These are phyloP conservation scores for Trissolcus brochymenae DNA, from an alignment of 2,888 invertebrate genomes.

Conservation along the genomic window DNA sequence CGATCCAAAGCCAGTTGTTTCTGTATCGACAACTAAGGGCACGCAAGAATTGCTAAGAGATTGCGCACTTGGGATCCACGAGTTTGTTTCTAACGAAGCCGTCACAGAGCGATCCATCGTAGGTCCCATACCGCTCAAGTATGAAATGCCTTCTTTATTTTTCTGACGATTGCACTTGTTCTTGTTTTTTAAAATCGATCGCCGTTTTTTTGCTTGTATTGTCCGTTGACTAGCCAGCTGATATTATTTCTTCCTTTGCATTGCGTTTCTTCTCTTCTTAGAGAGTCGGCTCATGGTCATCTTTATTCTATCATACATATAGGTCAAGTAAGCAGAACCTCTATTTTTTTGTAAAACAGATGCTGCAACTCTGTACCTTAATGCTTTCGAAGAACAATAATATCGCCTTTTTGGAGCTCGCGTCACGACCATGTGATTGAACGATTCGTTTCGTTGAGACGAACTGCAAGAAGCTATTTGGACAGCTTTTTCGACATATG, in stretches of 20 bases:
- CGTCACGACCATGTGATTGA: too few species aligned
- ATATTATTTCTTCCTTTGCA: neutral
- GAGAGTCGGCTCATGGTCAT: constrained; percentile 11
- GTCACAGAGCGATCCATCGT: constrained; percentile 15
- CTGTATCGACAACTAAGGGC: too few species aligned
- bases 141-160: constrained; percentile 23
- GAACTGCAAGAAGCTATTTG: too few species aligned
- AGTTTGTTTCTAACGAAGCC: neutral
- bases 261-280: neutral
- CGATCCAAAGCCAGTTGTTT: too few species aligned
- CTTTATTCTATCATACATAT: constrained; percentile 6
- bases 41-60: too few species aligned
- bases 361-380: neutral
- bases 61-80: too few species aligned
- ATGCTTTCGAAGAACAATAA: neutral
- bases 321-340: neutral
- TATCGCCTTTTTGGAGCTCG: neutral
- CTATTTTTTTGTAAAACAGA: constrained; percentile 4
- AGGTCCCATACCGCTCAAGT: constrained; percentile 40
- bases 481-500: too few species aligned
- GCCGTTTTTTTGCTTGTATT: neutral
- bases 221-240: neutral
- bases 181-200: neutral
- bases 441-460: too few species aligned
- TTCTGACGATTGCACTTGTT: neutral